Base-by-base conservation (phyloP, 2,113 vertebrate genomes). In the Typhlomys cinereus region DNA sequence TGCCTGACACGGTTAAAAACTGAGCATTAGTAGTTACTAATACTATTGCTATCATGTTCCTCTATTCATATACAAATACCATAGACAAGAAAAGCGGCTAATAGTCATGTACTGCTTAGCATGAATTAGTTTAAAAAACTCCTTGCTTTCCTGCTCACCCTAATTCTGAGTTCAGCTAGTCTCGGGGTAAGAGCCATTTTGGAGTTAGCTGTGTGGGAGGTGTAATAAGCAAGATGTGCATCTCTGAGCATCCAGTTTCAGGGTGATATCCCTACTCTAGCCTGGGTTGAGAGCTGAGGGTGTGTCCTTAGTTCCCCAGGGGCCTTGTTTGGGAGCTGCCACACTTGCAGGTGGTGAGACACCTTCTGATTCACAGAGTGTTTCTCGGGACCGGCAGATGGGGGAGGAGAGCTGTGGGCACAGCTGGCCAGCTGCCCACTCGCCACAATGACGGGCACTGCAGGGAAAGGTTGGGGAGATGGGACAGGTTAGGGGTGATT, bases 121-220 rank as follows among this genome's bases (percentile, higher is more conserved):
- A 76, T 64, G 36, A 94, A 82, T 79, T 88, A 54, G 44, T 88
- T 71, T 64, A 25, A 84, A 91, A 86, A 34, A 10, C 36, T 76
- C 27, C 70, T 50, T 52, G 44, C 54, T 67, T 88, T 52, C 48
- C 54, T 64, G 17, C 4, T 90, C 61, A 41, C 48, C 44, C 23
- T 70, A 6, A 67, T 39, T n/a, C 29, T 48, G 61, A 80, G 78
- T 4, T 57, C 80, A 79, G 50, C 8, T 73, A 85, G 64, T 59
- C 36, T 46, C 20, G 52, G 18, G n/a, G 76, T 57, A 44, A 71
- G 39, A 29, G 54, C 36, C 62, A 76, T 83, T 83, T 36, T 59
- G 52, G 83, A 64, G 25, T 41, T 66, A 89, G n/a, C 41, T 82
- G 18, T 21, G 44, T 48, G 46, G 36, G 46, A 50, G 52, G 20